Conservation (phyloP, 2,113 vertebrate species). For the Heliornis fulica region DNA sequence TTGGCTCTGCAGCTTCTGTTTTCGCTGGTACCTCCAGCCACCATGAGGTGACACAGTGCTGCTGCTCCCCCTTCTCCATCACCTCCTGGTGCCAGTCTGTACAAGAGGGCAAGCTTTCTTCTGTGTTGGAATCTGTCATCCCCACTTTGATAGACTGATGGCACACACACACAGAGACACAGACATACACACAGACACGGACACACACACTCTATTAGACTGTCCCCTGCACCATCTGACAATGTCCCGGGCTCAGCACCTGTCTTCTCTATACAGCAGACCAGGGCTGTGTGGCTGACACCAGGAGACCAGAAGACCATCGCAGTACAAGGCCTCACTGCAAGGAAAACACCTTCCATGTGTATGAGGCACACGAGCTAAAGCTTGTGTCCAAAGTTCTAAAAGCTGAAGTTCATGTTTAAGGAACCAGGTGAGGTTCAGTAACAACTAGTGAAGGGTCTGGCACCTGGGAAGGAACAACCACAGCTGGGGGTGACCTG, state of each 20-base stretch:
- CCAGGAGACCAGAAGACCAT: too few species aligned
- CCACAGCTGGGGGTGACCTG: too few species aligned
- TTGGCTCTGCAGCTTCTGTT: background rate
- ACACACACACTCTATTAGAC: too few species aligned
- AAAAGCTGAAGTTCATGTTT: too few species aligned
- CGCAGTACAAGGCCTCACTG: accelerated
- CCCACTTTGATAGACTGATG: accelerated
- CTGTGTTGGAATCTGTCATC: background rate
- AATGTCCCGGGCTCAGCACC: background rate
- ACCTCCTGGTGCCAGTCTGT: accelerated
- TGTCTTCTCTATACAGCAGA: background rate
- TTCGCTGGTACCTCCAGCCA: background rate
- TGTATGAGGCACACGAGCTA: background rate
- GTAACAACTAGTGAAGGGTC: too few species aligned
- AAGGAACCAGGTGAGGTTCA: too few species aligned
- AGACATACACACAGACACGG: too few species aligned
- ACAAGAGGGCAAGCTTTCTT: background rate
- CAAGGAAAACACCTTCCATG: background rate
- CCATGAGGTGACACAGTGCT: background rate
- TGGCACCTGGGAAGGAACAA: too few species aligned
- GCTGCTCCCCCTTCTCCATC: background rate
- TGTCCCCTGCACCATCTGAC: background rate
- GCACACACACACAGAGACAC: too few species aligned
- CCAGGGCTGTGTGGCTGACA: background rate
- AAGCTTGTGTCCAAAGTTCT: accelerated